Percentiles rank a stretch among this genome's conserved stretches.
Conservation (phyloP, 1,140 invertebrate species). For the Drosophila pandora region DNA sequence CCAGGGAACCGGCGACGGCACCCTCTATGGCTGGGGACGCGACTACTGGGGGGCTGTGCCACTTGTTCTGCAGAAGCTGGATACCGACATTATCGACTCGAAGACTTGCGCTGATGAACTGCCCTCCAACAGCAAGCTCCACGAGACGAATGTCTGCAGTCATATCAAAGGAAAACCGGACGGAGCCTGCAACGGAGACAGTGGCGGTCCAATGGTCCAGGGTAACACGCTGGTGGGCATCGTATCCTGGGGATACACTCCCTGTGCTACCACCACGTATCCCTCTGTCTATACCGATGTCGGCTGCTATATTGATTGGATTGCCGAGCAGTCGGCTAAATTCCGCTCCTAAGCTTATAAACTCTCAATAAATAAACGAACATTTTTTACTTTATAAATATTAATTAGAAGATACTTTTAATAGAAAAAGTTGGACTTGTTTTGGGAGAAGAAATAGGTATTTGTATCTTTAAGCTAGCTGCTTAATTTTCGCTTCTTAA, state of each 20-base stretch:
- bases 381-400: conserved; percentile 12
- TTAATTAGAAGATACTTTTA: no score
- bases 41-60: conserved; percentile 68
- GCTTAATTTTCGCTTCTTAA: no score
- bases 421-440: no score
- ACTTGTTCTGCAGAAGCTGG: conserved; percentile 80
- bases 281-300: conserved; percentile 88
- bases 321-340: conserved; percentile 10
- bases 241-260: conserved; percentile 90
- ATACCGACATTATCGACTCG: conserved; percentile 72
- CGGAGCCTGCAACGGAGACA: conserved; percentile 87
- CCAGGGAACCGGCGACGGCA: conserved; percentile 60
- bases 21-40: conserved; percentile 85
- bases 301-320: background rate
- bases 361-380: conserved; percentile 19
- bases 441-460: no score
- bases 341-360: background rate
- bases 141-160: conserved; percentile 85
- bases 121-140: conserved; percentile 27
- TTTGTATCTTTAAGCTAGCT: no score
- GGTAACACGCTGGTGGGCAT: conserved; percentile 85
- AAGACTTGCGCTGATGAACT: conserved; percentile 36
- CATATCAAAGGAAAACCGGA: conserved; percentile 85
- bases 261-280: conserved; percentile 86
- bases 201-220: conserved; percentile 87